A percentile compares a stretch with the other conserved stretches of the same genome.
These are phyloP conservation scores for Callimorpha dominula DNA, from an alignment of 2,888 invertebrate species.

Conservation along the genomic window DNA sequence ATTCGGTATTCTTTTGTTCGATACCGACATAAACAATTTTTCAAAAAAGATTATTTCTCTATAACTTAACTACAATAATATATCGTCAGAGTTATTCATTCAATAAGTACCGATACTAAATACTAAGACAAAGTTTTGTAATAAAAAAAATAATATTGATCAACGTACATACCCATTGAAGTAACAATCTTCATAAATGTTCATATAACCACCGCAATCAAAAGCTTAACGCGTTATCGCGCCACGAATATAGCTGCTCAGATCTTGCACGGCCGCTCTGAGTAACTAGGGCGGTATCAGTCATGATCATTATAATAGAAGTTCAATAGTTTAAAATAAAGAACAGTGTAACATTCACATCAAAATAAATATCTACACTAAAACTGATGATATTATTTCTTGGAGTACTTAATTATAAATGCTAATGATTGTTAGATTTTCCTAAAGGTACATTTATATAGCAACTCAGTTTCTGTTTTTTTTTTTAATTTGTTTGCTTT, in stretches of 20 bases:
- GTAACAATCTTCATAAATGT: background rate
- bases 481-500: no score
- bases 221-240: conserved; percentile 6
- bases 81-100: no score
- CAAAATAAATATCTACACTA: background rate
- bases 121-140: no score
- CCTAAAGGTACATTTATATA: no score
- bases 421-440: background rate
- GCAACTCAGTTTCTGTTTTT: no score
- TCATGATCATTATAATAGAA: background rate
- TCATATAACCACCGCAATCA: background rate
- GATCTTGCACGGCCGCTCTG: background rate
- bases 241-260: background rate
- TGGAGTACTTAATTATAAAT: background rate
- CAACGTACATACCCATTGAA: background rate
- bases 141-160: background rate
- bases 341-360: background rate
- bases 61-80: no score
- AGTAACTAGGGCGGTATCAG: background rate
- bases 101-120: no score
- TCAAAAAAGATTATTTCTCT: background rate
- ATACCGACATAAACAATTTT: background rate
- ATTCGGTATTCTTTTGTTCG: background rate
- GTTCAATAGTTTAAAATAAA: background rate
- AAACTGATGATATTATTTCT: background rate